phyloP scores from a whole-genome alignment of 2,888 invertebrate species.

The Caenorhabditis wallacei region DNA sequence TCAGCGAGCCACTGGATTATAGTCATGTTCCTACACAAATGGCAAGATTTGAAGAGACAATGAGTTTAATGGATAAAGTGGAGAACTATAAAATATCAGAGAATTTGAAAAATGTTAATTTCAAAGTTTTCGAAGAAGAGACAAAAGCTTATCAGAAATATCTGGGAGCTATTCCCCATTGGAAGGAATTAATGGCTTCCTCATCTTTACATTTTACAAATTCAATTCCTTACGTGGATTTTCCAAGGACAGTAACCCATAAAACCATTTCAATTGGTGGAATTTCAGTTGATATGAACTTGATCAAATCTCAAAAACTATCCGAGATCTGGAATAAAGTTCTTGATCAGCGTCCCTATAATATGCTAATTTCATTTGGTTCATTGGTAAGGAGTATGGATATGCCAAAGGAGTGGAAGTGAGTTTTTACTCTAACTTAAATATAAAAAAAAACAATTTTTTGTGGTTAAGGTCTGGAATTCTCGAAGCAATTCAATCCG shows the following conservation, averaged over 20 bases:
- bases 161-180: slow-evolving; percentile 28
- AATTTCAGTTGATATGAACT: slow-evolving; percentile 53
- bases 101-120: background rate
- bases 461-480: background rate
- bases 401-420: slow-evolving; percentile 55
- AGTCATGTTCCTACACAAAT: slow-evolving; percentile 36
- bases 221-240: slow-evolving; percentile 63
- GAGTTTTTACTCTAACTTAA: background rate
- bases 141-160: slow-evolving; percentile 3
- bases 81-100: slow-evolving; percentile 18
- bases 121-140: too few species aligned
- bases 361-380: slow-evolving; percentile 55
- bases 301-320: slow-evolving; percentile 29
- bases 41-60: slow-evolving; percentile 9
- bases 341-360: slow-evolving; percentile 3
- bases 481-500: slow-evolving; percentile 10
- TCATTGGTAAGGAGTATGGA: slow-evolving; percentile 23
- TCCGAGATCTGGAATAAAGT: slow-evolving; percentile 15
- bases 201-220: slow-evolving; percentile 53
- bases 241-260: slow-evolving; percentile 54
- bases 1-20: slow-evolving; percentile 34
- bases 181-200: slow-evolving; percentile 34
- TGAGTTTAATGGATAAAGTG: slow-evolving; percentile 13
- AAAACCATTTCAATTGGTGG: slow-evolving; percentile 61
- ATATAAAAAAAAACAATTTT: background rate